Percentiles rank a stretch among this genome's conserved stretches.
Conservation (phyloP, 2,888 invertebrate species). For the Drosophila limbata region DNA sequence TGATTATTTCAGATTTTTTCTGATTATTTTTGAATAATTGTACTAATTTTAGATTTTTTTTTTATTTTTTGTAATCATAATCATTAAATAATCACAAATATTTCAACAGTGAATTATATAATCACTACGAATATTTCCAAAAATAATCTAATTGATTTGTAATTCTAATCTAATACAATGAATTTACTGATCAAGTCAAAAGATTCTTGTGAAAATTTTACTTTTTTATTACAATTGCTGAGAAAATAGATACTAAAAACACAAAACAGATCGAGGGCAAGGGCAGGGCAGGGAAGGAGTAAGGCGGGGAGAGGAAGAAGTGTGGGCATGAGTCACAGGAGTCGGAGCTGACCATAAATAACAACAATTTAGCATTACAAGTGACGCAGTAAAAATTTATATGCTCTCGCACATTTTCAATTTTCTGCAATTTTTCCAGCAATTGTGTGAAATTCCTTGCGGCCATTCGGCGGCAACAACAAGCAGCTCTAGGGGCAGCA, state of each 20-base stretch:
- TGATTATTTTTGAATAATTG: no score
- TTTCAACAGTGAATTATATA: no score
- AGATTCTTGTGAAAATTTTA: no score
- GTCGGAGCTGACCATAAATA: constrained; percentile 82
- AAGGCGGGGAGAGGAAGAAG: not conserved
- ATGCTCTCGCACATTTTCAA: constrained; percentile 79
- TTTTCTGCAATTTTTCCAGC: constrained; percentile 79
- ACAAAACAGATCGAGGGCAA: constrained; percentile 6
- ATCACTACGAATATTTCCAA: no score
- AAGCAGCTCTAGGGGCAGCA: not conserved
- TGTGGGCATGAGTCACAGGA: constrained; percentile 40
- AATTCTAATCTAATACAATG: no score
- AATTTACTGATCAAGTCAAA: no score
- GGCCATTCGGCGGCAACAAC: constrained; percentile 58
- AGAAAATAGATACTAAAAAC: not conserved
- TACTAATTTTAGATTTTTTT: no score
- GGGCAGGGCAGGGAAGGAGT: not conserved
- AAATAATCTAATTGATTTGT: no score
- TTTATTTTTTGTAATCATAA: no score
- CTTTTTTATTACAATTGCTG: no score
- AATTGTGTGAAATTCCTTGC: constrained; percentile 81
- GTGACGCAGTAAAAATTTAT: constrained; percentile 81
- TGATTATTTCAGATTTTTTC: no score
- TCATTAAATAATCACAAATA: no score
- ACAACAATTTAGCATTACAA: constrained; percentile 81